Base-by-base conservation (phyloP, 2,113 vertebrate species). In the Leptobrachium ailaonicum region DNA sequence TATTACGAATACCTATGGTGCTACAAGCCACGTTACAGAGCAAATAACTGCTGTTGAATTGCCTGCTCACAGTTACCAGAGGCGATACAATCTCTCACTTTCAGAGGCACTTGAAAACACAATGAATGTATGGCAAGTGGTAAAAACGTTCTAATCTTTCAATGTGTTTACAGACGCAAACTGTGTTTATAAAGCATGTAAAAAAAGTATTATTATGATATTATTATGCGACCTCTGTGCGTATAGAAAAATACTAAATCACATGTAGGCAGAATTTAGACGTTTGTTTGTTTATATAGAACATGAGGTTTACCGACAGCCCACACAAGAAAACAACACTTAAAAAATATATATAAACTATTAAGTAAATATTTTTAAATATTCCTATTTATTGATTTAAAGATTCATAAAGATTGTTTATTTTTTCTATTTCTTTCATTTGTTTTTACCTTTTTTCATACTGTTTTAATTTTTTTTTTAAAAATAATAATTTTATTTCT, bases 71-170 rank as follows among this genome's bases (percentile, higher is more conserved):
- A 68, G 71, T 67, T 74, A 68, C 78, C 78, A 62, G 78, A 68
- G 78, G 71, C 71, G 71, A 80, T 80, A 80, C 64, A 80, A 80
- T 80, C 78, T 80, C 67, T 80, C 78, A 73, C 71, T 74, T 74
- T 80, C 78, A 74, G 71, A 80, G 53, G 64, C 71, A 80, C 78
- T 80, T 62, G 78, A 80, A 67, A 80, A 74, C 68, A 54, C 78
- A 80, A 80, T 80, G 64, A 54, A 58, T 74, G 78, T 45, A 80
- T 80, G 42, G 71, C 70, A 53, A 80, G 54, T 58, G 78, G 40
- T 45, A 54, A 74, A 73, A 53, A 1, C 6, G 50, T 63, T 54
- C 56, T 63, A 80, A 80, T 73, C 77, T 41, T 58, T 67, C 70
- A 53, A 9, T 71, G 77, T 62, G 53, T 79, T 71, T 83, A 20